A percentile compares a stretch with the other conserved stretches of the same genome.
Evolutionary conservation across 23 tunicate species (phyloP).

Genomic region (Botrylloides violaceus): DNA sequence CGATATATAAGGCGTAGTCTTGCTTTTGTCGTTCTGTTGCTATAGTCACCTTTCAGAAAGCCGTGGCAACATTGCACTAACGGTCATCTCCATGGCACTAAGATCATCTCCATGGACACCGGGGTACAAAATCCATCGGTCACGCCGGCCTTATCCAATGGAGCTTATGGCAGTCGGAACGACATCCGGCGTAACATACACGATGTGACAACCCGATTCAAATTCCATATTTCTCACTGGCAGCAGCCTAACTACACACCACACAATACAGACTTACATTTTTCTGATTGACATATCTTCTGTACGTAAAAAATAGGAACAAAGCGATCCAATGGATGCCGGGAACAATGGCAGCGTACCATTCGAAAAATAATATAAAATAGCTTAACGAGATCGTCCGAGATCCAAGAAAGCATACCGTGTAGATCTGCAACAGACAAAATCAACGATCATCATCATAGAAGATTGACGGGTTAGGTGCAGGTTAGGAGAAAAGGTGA

Average conservation of each 20-base stretch:
- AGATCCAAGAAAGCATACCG: slow-evolving; percentile 21
- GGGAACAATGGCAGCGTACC: slow-evolving; percentile 21
- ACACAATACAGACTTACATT: slow-evolving; percentile 9
- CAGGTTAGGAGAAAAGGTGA: too few species aligned
- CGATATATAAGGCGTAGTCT: too few species aligned
- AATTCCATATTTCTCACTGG: too few species aligned
- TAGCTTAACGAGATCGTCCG: slow-evolving; percentile 11
- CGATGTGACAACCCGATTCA: not conserved
- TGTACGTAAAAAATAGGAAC: slow-evolving; percentile 4
- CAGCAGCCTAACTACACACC: too few species aligned
- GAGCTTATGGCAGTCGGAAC: too few species aligned
- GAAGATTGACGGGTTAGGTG: not conserved
- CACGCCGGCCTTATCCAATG: too few species aligned
- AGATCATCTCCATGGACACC: too few species aligned
- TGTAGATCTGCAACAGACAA: slow-evolving; percentile 4
- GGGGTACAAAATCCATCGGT: too few species aligned
- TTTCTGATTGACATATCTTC: slow-evolving; percentile 16
- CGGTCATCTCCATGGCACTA: too few species aligned
- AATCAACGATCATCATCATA: not conserved
- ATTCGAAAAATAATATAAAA: slow-evolving; percentile 15
- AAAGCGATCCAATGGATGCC: slow-evolving; percentile 16
- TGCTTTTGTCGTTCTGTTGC: too few species aligned
- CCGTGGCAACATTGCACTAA: too few species aligned
- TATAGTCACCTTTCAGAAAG: too few species aligned
- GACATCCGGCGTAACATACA: not conserved